These are phyloP conservation scores for Anagyrus pseudococci DNA, from an alignment of 2,888 invertebrate species.

Conservation along the genomic window DNA sequence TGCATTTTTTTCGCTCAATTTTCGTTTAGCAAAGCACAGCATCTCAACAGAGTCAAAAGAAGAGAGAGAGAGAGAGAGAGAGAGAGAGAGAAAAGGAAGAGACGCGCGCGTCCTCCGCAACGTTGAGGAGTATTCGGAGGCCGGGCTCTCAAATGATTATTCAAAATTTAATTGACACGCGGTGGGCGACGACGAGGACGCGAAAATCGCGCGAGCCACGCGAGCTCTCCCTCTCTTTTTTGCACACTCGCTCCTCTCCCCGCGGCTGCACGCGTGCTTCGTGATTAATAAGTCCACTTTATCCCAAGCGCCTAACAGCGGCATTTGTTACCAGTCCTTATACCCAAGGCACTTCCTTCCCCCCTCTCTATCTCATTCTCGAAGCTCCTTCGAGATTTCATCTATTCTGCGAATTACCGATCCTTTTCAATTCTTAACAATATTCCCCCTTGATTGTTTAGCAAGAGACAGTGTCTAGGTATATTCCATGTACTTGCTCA, in stretches of 20 bases:
- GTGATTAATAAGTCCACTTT: slow-evolving; percentile 38
- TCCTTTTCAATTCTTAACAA: too few species aligned
- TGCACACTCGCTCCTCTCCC: neutral
- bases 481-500: too few species aligned
- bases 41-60: too few species aligned
- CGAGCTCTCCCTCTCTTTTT: neutral
- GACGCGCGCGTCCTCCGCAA: too few species aligned
- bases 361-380: neutral
- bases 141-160: slow-evolving; percentile 48
- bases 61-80: neutral
- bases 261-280: neutral
- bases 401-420: too few species aligned
- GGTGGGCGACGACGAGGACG: slow-evolving; percentile 45
- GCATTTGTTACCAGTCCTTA: slow-evolving; percentile 30
- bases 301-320: slow-evolving; percentile 27
- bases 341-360: neutral
- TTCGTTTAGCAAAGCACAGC: too few species aligned
- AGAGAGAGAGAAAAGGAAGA: neutral
- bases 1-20: too few species aligned
- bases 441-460: too few species aligned
- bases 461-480: too few species aligned
- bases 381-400: slow-evolving; percentile 14
- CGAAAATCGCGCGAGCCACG: neutral
- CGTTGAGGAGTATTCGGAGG: too few species aligned
- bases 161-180: slow-evolving; percentile 49